Percentiles rank a stretch among this genome's conserved stretches.
phyloP scores from a whole-genome alignment of 2,888 invertebrate species.

The Papilio gigon region DNA sequence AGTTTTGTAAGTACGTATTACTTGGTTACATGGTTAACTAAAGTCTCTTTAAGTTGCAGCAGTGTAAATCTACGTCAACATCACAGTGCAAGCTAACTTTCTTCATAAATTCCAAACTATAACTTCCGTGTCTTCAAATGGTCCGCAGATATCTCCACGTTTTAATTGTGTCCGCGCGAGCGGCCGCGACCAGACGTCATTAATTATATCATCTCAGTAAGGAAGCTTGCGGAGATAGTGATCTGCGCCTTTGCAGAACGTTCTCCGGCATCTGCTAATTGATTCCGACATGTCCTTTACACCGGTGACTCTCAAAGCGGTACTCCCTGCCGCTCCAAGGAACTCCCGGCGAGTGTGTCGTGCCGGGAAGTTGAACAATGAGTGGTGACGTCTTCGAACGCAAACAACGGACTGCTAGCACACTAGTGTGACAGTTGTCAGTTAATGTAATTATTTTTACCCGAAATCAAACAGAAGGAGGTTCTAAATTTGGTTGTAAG shows the following conservation, averaged over 20 bases:
- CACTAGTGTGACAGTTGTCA: too few relatives aligned
- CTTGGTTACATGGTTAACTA: too few relatives aligned
- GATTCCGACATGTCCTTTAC: not conserved
- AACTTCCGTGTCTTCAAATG: constrained; percentile 1
- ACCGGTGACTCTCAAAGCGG: not conserved
- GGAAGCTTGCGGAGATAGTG: constrained; percentile 1
- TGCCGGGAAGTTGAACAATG: too few relatives aligned
- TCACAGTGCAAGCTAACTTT: not conserved
- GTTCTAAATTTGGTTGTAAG: too few relatives aligned
- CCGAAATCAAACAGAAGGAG: too few relatives aligned
- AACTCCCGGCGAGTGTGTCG: too few relatives aligned
- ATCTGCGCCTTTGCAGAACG: not conserved
- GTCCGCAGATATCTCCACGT: not conserved
- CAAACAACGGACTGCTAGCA: too few relatives aligned
- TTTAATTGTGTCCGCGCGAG: constrained; percentile 18
- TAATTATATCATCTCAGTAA: constrained; percentile 9
- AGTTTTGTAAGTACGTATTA: too few relatives aligned
- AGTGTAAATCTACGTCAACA: not conserved
- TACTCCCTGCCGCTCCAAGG: not conserved
- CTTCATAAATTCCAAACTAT: not conserved
- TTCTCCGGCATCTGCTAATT: constrained; percentile 1
- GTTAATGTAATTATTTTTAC: too few relatives aligned
- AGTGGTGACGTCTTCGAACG: too few relatives aligned
- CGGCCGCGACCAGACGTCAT: not conserved
- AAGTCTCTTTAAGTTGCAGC: not conserved